A percentile compares a stretch with the other conserved stretches of the same genome.
These are phyloP conservation scores for Drosophila carrolli DNA, from an alignment of 1,140 invertebrate species.

Conservation along the genomic window DNA sequence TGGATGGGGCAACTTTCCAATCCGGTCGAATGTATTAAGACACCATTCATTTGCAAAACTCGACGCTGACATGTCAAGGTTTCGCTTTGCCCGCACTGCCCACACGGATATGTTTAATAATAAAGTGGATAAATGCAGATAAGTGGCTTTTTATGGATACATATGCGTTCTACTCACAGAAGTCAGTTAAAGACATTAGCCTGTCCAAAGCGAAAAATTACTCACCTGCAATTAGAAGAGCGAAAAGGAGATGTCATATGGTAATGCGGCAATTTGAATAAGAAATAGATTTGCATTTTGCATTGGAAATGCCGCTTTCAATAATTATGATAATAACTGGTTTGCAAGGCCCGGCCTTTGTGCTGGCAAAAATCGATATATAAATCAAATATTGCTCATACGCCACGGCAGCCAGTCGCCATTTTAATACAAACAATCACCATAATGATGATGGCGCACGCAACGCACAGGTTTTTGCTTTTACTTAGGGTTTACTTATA, in stretches of 20 bases:
- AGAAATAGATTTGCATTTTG: slow-evolving; percentile 56
- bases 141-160: slow-evolving; percentile 19
- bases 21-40: slow-evolving; percentile 15
- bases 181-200: slow-evolving; percentile 64
- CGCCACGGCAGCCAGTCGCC: slow-evolving; percentile 42
- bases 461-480: slow-evolving; percentile 19
- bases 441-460: slow-evolving; percentile 49
- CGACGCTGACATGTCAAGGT: slow-evolving; percentile 55
- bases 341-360: slow-evolving; percentile 12
- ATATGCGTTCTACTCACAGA: slow-evolving; percentile 37
- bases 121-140: slow-evolving; percentile 39
- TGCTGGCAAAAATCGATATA: slow-evolving; percentile 37
- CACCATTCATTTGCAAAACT: slow-evolving; percentile 23
- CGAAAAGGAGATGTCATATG: slow-evolving; percentile 34
- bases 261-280: slow-evolving; percentile 52
- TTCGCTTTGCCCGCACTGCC: slow-evolving; percentile 26
- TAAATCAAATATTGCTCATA: slow-evolving; percentile 63
- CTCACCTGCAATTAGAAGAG: slow-evolving; percentile 68
- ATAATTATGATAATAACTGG: slow-evolving; percentile 62
- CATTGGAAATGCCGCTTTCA: slow-evolving; percentile 33
- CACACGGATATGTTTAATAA: slow-evolving; percentile 63
- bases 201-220: slow-evolving; percentile 51
- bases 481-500: slow-evolving; percentile 9
- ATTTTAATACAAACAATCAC: slow-evolving; percentile 26
- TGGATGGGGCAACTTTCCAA: slow-evolving; percentile 38